Base-by-base conservation (phyloP, 2,113 vertebrate species). In the Oreochromis niloticus region DNA sequence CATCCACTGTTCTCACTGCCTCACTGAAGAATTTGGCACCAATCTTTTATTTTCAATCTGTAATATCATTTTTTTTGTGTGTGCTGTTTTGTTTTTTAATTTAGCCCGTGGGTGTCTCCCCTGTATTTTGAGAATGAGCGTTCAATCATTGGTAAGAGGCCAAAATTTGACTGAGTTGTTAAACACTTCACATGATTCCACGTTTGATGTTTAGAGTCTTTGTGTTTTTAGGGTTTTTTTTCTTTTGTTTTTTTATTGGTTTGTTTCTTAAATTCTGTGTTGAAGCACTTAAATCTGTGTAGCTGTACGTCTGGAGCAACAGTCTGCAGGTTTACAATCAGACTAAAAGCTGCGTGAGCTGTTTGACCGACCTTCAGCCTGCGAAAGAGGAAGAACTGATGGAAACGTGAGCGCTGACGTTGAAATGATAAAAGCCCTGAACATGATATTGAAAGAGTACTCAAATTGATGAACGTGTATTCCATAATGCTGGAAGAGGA, bases 401-500 rank as follows among this genome's bases (percentile, higher is more conserved):
- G 80, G 81, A 78, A 82, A 75, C 36, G 81, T 59, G 48, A 34
- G 54, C 84, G n/a, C 66, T 32, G 17, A 19, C 16, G 46, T 46
- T 66, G 19, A 55, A 81, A 80, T 43, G 34, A 68, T 63, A 56
- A 63, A 27, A 57, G 41, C 63, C 81, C 57, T 82, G 24, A 61
- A 66, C 66, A 78, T 59, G 52, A 30, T 79, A 34, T 32, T 89
- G 41, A 83, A 43, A 81, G 55, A 80, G 63, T 91, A 85, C 83
- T 89, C 83, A 22, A 50, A 59, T 75, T 84, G 84, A 87, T 50
- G 16, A 66, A 83, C 81, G n/a, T 48, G 56, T 85, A 82, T 91
- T 93, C 83, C 85, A 82, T 84, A 56, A 84, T 91, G 94, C 85
- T 94, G 93, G 92, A 95, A 91, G 73, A 91, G 59, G 32, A 86